Evolutionary conservation across 2,797 vertebrate species (phyloP).

Genomic region (Phyllotis vaccarum): DNA sequence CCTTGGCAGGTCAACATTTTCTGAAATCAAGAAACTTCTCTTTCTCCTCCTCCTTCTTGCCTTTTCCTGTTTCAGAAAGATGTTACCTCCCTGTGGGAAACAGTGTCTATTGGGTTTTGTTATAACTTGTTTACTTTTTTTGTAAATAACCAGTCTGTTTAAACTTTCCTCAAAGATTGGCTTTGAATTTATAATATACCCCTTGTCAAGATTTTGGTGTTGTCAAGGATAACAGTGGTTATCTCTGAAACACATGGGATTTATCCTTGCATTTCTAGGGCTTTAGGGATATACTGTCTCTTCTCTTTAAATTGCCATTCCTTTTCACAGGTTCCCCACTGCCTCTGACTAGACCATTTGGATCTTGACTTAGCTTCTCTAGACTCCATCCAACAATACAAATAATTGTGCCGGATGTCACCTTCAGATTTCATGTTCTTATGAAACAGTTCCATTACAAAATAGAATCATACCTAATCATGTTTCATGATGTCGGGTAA

Average conservation of each 20-base stretch:
- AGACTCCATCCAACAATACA: neutral
- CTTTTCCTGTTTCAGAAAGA: neutral
- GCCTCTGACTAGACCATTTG: neutral
- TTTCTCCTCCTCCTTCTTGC: neutral
- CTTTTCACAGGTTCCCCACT: neutral
- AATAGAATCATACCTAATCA: neutral
- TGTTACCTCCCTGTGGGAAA: neutral
- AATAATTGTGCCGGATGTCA: neutral
- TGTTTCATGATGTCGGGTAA: neutral
- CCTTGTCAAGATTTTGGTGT: neutral
- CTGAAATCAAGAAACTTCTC: neutral
- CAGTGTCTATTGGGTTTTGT: constrained; percentile 11
- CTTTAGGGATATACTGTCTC: neutral
- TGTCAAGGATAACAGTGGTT: neutral
- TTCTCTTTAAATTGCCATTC: neutral
- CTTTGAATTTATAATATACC: neutral
- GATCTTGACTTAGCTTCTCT: neutral
- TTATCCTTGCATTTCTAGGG: neutral
- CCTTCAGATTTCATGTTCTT: neutral
- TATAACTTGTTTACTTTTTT: neutral
- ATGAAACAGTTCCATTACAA: neutral
- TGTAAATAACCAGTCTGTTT: neutral
- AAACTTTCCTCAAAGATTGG: constrained; percentile 2
- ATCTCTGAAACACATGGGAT: neutral
- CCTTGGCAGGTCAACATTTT: neutral